Evolutionary conservation across 2,113 vertebrate genomes (phyloP).

Genomic region (Micromys minutus): DNA sequence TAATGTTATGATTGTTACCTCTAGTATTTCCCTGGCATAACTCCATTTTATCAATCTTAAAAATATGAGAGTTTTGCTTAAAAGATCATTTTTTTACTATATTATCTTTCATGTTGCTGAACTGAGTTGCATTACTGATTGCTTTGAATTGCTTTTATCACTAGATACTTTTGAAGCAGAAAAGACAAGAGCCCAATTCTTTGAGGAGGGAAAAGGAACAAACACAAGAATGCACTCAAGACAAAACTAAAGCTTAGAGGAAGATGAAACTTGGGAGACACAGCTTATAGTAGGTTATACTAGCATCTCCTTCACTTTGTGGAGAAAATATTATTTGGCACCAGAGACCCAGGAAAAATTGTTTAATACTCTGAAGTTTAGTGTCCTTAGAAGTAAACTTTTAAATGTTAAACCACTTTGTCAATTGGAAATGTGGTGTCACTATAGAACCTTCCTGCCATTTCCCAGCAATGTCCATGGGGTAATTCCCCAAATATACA

Average conservation of each 20-base stretch:
- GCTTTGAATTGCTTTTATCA: constrained; percentile 26
- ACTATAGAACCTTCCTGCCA: not conserved
- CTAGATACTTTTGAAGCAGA: constrained; percentile 23
- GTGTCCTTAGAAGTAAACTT: not conserved
- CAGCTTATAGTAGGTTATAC: not conserved
- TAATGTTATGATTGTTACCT: not conserved
- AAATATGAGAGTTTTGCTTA: constrained; percentile 17
- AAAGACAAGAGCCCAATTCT: constrained; percentile 8
- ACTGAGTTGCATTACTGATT: not conserved
- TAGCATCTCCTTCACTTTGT: constrained; percentile 10
- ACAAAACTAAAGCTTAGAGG: constrained; percentile 14
- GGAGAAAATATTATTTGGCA: not conserved
- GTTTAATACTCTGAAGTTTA: not conserved
- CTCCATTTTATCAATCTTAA: constrained; percentile 23
- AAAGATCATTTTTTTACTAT: constrained; percentile 9
- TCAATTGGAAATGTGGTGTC: not conserved
- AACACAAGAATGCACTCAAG: constrained; percentile 23
- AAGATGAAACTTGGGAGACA: not conserved
- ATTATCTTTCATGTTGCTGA: not conserved
- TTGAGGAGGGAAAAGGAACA: constrained; percentile 21
- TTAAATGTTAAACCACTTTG: not conserved
- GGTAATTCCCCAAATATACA: not conserved
- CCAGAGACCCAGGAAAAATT: not conserved
- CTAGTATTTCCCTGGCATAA: not conserved
- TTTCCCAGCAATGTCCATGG: not conserved